phyloP scores from a whole-genome alignment of 1,140 invertebrate genomes.

The Druon quercuslanigerum region DNA sequence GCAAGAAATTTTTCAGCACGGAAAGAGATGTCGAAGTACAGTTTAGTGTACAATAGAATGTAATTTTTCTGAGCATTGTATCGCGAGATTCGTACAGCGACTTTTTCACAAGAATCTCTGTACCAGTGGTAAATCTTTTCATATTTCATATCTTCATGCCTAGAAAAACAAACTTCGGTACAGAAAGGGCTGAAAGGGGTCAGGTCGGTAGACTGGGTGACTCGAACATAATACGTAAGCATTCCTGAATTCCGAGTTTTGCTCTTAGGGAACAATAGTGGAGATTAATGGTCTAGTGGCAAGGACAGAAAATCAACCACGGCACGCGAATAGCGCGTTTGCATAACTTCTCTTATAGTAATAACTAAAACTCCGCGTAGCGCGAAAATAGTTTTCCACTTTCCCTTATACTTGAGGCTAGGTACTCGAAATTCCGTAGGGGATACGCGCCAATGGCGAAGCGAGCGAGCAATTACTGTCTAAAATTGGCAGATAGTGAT shows the following conservation, averaged over 20 bases:
- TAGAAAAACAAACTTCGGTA: conserved; percentile 13
- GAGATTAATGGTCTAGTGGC: conserved; percentile 61
- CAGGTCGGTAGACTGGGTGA: conserved; percentile 40
- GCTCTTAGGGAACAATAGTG: conserved; percentile 57
- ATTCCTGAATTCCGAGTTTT: conserved; percentile 59
- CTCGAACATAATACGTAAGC: conserved; percentile 52
- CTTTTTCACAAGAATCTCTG: not conserved
- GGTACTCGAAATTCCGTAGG: not conserved
- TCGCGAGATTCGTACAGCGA: not conserved
- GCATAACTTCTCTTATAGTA: conserved; percentile 59
- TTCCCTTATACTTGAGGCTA: conserved; percentile 18
- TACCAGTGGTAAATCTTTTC: conserved; percentile 40
- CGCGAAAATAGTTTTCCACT: conserved; percentile 46
- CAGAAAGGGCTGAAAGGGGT: conserved; percentile 30
- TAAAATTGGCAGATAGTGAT: not conserved
- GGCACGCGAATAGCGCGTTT: conserved; percentile 50
- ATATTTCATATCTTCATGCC: not conserved
- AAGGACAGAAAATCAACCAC: conserved; percentile 43
- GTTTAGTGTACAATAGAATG: not conserved
- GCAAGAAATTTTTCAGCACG: not conserved
- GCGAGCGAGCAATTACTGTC: not conserved
- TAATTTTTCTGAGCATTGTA: conserved; percentile 3
- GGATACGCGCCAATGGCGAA: not conserved
- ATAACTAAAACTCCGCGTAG: conserved; percentile 47
- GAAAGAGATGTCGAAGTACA: not conserved